Evolutionary conservation across 1,140 invertebrate species (phyloP), one percentile per base, ranked within the genome.

Genomic region (Temnothorax curvispinosus): DNA sequence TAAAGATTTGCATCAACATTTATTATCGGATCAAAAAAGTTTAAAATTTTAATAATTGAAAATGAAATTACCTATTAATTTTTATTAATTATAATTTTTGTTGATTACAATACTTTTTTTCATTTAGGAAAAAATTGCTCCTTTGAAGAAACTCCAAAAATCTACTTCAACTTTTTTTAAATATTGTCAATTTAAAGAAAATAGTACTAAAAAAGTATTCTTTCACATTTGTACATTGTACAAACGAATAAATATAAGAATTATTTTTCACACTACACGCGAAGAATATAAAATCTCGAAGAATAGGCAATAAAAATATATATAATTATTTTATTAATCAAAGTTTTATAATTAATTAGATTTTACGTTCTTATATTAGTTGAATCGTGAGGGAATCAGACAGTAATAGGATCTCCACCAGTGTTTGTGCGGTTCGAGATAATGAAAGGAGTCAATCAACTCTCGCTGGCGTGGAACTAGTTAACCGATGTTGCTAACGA

Each of bases 371-470:
- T 27, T 5, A 58, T 62, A 64, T 47, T 3, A 41, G n/a, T 41
- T 41, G 27, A 38, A 85, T 54, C 74, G 13, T 18, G 47, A 54
- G 65, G 72, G 80, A 60, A 76, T 81, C 35, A 32, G 21, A 13
- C 4, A 62, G 58, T 32, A 47, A 21, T 72, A 72, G 71, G 67
- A 87, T 87, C 62, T 18, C 27, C 13, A 69, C 56, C 11, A 35
- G 32, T 13, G 9, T 47, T 58, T 11, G 72, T 71, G 44, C n/a
- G 41, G 62, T 52, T 75, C 21, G 52, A 82, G 67, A 60, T 90
- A 87, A 90, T 90, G 76, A 80, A 85, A 90, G 78, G 71, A 91
- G 82, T 91, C 91, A 90, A 92, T 91, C 84, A 88, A 91, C 87
- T 67, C 85, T 72, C 8, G 54, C n/a, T 44, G n/a, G 9, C 44